Evolutionary conservation across 2,888 invertebrate species (phyloP), one percentile per base, ranked within the genome.

Genomic region (Apodemia hepburni): DNA sequence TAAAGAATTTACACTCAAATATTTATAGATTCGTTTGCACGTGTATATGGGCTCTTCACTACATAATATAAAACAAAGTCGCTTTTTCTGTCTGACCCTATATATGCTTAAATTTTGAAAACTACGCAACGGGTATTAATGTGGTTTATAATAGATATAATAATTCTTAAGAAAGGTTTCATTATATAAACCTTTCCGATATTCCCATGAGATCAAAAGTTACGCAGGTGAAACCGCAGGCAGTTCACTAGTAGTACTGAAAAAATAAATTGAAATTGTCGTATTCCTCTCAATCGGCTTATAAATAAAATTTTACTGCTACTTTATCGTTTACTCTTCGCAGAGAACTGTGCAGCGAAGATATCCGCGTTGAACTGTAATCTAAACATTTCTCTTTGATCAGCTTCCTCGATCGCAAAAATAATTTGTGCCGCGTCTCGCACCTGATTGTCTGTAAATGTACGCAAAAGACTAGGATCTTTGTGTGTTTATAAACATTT

Each of bases 311-410:
- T 42, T 42, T 42, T 42, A 42, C 42, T 15, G 42, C 15, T 0
- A 54, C 54, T 22, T 51, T 22, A 54, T 54, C 27, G 27, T 54
- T 18, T 27, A 22, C 54, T 54, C 54, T 22, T 15, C 54, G 15
- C 18, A 27, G 15, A 54, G 27, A 27, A 18, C 51, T 27, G 51
- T 22, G 17, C 17, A 17, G 47, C 18, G 51, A 51, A 22, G 18
- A 51, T 22, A 51, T 51, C 51, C 51, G 51, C 51, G 22, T 51
- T 51, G 27, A 54, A 54, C 51, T 54, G 51, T 54, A 61, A 60
- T 60, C 67, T 71, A 73, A 72, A 74, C 74, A 69, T 58, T 61
- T 59, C 54, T 54, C 61, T 70, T 70, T 71, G 71, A 71, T 71
- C 67, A 57, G 61, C 51, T 57, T 62, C 69, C 64, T 71, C 65